Evolutionary conservation across 2,113 vertebrate genomes (phyloP).

Genomic region (Ifrita kowaldi): DNA sequence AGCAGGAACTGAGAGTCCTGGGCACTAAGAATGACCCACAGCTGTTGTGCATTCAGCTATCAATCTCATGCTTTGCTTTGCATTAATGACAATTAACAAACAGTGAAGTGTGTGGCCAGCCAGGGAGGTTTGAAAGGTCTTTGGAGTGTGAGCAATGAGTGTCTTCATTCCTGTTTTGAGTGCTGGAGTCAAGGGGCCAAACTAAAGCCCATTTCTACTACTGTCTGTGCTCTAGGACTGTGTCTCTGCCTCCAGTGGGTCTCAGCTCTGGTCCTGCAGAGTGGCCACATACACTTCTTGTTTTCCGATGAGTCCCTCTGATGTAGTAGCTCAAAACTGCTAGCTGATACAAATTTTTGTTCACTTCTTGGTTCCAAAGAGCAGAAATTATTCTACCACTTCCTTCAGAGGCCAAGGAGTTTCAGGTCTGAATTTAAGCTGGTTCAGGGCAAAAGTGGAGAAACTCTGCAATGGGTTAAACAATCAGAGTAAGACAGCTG

Average conservation of each 20-base stretch:
- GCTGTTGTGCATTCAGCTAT: background rate
- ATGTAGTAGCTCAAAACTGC: background rate
- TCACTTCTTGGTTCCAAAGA: background rate
- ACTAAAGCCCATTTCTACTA: background rate
- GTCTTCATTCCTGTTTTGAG: background rate
- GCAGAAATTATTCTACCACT: background rate
- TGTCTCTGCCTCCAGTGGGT: background rate
- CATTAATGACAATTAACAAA: background rate
- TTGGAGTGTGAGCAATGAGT: background rate
- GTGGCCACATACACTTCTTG: background rate
- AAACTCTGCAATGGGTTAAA: background rate
- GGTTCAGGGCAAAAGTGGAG: background rate
- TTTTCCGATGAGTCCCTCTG: background rate
- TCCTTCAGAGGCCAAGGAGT: background rate
- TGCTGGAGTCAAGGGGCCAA: fast-evolving
- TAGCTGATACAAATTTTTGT: background rate
- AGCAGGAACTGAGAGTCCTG: background rate
- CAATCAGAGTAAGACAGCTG: background rate
- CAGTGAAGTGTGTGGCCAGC: background rate
- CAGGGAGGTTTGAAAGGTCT: background rate
- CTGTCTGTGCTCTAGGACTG: background rate
- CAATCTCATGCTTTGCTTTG: background rate
- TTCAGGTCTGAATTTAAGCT: background rate
- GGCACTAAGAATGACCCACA: background rate
- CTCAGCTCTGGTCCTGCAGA: background rate